These are phyloP conservation scores for Phaethornis superciliosus DNA, from an alignment of 2,113 vertebrate genomes.

Conservation along the genomic window DNA sequence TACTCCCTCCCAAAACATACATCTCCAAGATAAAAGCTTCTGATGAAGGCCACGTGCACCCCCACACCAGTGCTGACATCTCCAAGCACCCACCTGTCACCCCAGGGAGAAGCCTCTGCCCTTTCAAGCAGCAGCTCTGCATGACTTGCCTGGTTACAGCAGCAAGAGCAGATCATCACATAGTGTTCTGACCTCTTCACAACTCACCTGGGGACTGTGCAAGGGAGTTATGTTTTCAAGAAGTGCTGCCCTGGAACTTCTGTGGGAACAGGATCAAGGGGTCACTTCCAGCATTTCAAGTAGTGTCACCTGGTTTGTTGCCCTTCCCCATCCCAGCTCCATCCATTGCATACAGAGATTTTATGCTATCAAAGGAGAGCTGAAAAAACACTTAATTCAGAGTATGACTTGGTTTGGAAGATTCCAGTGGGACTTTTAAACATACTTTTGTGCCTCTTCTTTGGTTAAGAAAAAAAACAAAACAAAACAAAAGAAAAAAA, in stretches of 20 bases:
- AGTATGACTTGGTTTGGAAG: background rate
- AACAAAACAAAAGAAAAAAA: background rate
- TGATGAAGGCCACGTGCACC: background rate
- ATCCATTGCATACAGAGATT: background rate
- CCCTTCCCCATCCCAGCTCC: background rate
- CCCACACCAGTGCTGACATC: background rate
- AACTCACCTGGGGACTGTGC: background rate
- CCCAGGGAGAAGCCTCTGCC: background rate
- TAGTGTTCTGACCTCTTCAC: background rate
- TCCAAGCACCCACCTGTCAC: background rate
- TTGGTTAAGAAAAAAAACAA: slow-evolving; percentile 27
- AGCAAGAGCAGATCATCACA: background rate
- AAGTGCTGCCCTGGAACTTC: background rate
- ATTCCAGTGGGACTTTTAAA: slow-evolving; percentile 1
- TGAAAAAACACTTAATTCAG: background rate
- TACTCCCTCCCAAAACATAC: background rate
- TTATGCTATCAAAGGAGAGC: background rate
- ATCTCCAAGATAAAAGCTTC: background rate
- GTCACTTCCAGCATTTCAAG: background rate
- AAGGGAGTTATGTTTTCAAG: background rate
- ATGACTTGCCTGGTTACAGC: too few species aligned
- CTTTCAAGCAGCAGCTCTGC: rapidly evolving
- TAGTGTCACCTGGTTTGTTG: background rate
- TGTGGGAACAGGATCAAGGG: background rate
- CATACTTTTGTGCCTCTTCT: slow-evolving; percentile 33